Base-by-base conservation (phyloP, 2,888 invertebrate genomes). In the Tillus elongatus region DNA sequence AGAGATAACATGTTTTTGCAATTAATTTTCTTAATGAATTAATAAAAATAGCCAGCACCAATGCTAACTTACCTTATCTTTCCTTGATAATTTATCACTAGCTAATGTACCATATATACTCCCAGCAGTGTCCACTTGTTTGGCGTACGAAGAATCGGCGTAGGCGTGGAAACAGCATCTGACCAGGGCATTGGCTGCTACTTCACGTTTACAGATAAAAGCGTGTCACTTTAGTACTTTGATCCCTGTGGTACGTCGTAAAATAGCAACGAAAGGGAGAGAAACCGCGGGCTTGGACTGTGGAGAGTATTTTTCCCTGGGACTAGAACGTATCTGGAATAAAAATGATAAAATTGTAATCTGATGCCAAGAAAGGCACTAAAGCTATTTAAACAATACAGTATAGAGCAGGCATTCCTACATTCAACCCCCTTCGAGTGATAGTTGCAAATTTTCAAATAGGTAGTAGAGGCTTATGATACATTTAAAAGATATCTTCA, bases 141-240 rank as follows among this genome's bases (percentile, higher is more conserved):
- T 83, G 30, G 88, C 92, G 63, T 92, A 92, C 47, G 89, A 90
- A 52, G 89, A 90, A 65, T 95, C 95, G 1, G 93, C 93, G 67
- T 95, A 96, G 33, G 95, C 92, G 69, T 95, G 95, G 69, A 96
- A 96, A 69, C 93, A 95, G 67, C 93, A 93, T 53, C 92, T 76
- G 46, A 96, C 96, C 58, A 98, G 75, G 52, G 97, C 96, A 67
- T 97, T 92, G 45, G 97, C 97, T 31, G 97, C 96, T 61, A 91
- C 87, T 65, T 93, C 91, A 39, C 92, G 80, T 53, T 93, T 90
- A 68, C 95, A 93, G 58, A 98, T 91, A 68, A 98, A 97, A 45
- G 95, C 93, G 70, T 98, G 97, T 70, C 97, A 97, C 70, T 98
- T 97, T 45, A 98, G 74, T 38, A 95, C 95, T 68, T 96, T 96